phyloP scores from a whole-genome alignment of 37 sponge, comb jelly and placozoan species.

The Crambe crambe region DNA sequence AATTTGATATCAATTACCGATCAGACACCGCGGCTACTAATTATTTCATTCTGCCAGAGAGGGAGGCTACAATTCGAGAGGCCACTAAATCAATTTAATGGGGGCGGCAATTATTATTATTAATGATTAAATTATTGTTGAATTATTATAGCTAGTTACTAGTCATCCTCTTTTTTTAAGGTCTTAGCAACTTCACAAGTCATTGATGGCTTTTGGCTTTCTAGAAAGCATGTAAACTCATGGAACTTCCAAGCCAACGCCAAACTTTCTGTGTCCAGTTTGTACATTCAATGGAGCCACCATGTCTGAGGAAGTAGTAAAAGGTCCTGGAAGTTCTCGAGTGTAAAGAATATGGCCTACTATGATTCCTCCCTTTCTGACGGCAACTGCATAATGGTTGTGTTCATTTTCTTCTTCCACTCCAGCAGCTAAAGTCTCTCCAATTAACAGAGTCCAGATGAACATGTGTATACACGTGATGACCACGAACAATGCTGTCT shows the following conservation, averaged over 20 bases:
- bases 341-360: slow-evolving; percentile 51
- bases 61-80: no score
- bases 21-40: no score
- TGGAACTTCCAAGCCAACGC: slow-evolving; percentile 45
- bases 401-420: slow-evolving; percentile 34
- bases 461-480: slow-evolving; percentile 26
- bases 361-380: slow-evolving; percentile 6
- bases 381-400: slow-evolving; percentile 33
- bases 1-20: no score
- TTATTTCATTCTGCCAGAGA: no score
- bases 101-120: no score
- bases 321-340: slow-evolving; percentile 18
- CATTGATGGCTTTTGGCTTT: slow-evolving; percentile 22
- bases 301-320: slow-evolving; percentile 41
- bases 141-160: no score
- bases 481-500: slow-evolving; percentile 24
- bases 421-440: slow-evolving; percentile 17
- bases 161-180: no score
- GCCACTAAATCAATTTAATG: no score
- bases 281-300: slow-evolving; percentile 26
- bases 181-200: neutral
- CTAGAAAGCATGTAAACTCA: slow-evolving; percentile 21
- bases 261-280: slow-evolving; percentile 40
- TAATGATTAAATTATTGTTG: no score
- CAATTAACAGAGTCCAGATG: slow-evolving; percentile 33